Base-by-base conservation (phyloP, 2,797 vertebrate genomes). In the Salarias fasciatus region DNA sequence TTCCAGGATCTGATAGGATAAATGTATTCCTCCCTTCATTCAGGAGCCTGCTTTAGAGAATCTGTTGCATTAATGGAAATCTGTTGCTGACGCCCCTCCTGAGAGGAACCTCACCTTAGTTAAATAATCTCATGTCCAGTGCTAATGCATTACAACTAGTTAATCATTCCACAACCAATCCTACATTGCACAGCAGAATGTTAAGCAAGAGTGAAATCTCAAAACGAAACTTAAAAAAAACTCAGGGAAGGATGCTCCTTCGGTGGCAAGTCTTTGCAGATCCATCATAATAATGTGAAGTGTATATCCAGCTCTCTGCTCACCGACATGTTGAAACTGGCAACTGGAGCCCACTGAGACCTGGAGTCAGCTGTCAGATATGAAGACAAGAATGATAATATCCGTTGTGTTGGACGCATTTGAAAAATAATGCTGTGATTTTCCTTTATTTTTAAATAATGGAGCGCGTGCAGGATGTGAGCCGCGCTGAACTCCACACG, bases 301-400 rank as follows among this genome's bases (percentile, higher is more conserved):
- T 33, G 54, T 43, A 31, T 41, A 14, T 0, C 33, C 31, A 41
- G 4, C 51, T 38, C 46, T 43, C 12, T 55, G 47, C n/a, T 41
- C 58, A 65, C 41, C 37, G 56, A 79, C 84, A 47, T 82, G 81
- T 82, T 70, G 50, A 62, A 75, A 86, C 78, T 41, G 64, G 74
- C 64, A 60, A 42, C 53, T 59, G 48, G 47, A 69, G 69, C 55
- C 67, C 63, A 58, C 50, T 71, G 0, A 33, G 4, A 53, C 50
- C 40, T 37, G 18, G 43, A 41, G 10, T 14, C 38, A 53, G 12
- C 11, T 1, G 15, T 24, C 11, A 11, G 52, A 53, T 11, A 44
- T 11, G 10, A 35, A 68, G 11, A 18, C 35, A 53, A 43, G 0
- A 24, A 47, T 11, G 0, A 37, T 9, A 3, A 15, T 42, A 12